phyloP scores from a whole-genome alignment of 2,113 vertebrate species.

The Cyrtonyx montezumae region DNA sequence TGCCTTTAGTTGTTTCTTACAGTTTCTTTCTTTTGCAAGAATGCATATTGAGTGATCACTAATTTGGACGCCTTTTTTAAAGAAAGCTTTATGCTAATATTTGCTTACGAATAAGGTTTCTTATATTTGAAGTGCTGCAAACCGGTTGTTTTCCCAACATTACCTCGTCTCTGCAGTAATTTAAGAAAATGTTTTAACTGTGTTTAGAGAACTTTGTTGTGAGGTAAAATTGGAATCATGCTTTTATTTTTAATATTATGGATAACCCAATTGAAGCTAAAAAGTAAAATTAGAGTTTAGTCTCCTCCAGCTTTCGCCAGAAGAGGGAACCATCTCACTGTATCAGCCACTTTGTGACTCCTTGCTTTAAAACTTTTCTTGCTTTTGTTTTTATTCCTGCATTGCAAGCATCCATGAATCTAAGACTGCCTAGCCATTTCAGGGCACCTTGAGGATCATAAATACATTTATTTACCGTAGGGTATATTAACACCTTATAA shows the following conservation, averaged over 20 bases:
- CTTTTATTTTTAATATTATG: background rate
- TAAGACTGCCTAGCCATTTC: background rate
- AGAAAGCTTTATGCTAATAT: background rate
- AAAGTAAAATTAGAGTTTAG: background rate
- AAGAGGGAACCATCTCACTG: slow-evolving; percentile 79
- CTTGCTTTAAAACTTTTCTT: background rate
- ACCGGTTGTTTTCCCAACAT: background rate
- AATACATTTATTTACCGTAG: background rate
- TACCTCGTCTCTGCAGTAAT: background rate
- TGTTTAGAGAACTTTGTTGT: background rate
- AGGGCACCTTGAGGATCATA: background rate
- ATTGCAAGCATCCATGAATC: background rate
- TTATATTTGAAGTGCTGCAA: background rate
- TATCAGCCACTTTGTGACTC: background rate
- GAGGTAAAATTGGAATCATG: background rate
- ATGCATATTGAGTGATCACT: background rate
- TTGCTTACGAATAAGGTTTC: background rate
- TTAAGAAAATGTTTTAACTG: background rate
- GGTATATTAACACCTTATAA: slow-evolving; percentile 6
- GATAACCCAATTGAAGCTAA: background rate
- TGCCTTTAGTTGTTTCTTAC: background rate
- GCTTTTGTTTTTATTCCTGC: background rate
- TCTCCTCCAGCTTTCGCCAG: slow-evolving; percentile 71
- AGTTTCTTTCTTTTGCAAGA: background rate
- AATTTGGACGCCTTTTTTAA: background rate